Conservation (phyloP, 2,113 vertebrate species). For the Donacobius atricapilla region DNA sequence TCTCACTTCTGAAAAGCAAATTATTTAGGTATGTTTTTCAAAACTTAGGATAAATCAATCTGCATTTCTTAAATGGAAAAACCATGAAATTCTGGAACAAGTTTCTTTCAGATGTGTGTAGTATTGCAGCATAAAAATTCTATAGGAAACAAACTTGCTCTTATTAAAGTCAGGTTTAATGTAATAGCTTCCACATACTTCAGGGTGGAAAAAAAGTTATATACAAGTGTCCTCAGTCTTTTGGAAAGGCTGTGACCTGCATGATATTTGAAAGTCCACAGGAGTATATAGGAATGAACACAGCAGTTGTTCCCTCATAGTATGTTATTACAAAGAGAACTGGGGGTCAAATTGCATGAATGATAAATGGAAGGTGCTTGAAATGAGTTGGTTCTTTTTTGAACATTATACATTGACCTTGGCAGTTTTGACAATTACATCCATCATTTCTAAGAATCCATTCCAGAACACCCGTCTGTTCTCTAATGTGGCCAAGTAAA, state of each 20-base stretch:
- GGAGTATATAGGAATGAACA: constrained; percentile 80
- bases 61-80: neutral
- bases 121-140: neutral
- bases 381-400: constrained; percentile 84
- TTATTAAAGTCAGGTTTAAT: constrained; percentile 62
- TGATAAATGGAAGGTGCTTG: constrained; percentile 90
- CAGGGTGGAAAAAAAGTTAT: constrained; percentile 68
- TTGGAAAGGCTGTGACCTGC: constrained; percentile 77
- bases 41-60: neutral
- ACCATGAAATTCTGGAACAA: neutral
- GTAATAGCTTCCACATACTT: constrained; percentile 55
- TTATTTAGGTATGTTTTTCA: neutral
- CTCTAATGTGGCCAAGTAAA: constrained; percentile 86
- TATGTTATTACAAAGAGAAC: constrained; percentile 92
- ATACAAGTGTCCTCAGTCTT: constrained; percentile 74
- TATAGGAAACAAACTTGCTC: constrained; percentile 23
- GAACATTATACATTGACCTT: constrained; percentile 91
- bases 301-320: constrained; percentile 86
- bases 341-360: constrained; percentile 87
- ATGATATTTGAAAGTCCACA: constrained; percentile 80
- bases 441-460: constrained; percentile 89
- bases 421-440: constrained; percentile 96
- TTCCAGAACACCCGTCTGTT: constrained; percentile 85
- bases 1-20: neutral
- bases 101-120: neutral